Conservation (phyloP, 2,797 vertebrate species). For the Xenops minutus region DNA sequence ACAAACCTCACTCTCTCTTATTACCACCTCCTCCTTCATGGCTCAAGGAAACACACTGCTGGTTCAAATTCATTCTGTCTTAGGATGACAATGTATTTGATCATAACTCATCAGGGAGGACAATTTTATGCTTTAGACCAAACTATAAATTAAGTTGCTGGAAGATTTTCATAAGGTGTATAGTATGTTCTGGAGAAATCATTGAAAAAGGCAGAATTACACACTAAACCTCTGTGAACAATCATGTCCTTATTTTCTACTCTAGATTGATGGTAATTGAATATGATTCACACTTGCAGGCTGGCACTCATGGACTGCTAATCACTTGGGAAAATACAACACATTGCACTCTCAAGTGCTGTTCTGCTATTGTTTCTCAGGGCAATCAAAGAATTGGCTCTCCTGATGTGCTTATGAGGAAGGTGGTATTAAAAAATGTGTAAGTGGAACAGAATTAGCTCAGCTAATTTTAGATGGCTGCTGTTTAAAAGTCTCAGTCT, state of each 20-base stretch:
- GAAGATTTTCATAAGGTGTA: neutral
- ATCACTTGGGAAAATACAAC: neutral
- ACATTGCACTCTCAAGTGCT: neutral
- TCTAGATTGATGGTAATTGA: neutral
- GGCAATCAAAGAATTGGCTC: neutral
- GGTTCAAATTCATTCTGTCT: neutral
- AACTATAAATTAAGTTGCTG: neutral
- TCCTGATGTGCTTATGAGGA: neutral
- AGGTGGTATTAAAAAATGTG: neutral
- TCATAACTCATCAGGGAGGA: neutral
- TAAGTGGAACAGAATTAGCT: neutral
- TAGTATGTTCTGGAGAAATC: neutral
- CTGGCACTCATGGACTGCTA: neutral
- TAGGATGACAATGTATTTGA: neutral
- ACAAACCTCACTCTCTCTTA: neutral
- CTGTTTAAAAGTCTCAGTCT: neutral
- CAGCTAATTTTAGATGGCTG: neutral
- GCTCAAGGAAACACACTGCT: neutral
- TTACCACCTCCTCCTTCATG: neutral
- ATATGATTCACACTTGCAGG: neutral
- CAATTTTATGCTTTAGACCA: neutral
- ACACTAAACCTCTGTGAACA: neutral
- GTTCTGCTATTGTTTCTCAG: neutral
- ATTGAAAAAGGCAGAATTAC: neutral
- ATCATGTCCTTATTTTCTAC: neutral